Evolutionary conservation across 2,797 vertebrate species (phyloP), one percentile per base, ranked within the genome.

Genomic region (Acanthurus lineatus): DNA sequence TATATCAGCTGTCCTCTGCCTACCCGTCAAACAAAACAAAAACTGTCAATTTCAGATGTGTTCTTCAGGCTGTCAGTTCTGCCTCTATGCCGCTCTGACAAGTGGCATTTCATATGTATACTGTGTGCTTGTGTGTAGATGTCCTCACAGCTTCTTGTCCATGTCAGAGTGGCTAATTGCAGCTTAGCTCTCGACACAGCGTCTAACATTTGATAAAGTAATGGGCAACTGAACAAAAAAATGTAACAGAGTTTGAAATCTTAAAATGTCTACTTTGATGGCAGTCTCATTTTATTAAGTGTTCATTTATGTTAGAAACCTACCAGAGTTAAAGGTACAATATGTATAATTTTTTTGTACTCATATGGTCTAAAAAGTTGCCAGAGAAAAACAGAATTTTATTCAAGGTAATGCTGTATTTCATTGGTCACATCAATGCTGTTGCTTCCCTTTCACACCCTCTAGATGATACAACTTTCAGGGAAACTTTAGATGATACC

Each of bases 51-150:
- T 74, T 64, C 52, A 68, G 76, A 82, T 16, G 9, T 35, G 61
- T 60, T 80, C 62, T 52, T 60, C 53, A 60, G 57, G 40, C 79
- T 85, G 79, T 88, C 87, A 77, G 86, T 87, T 86, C 73, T 87
- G 85, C 77, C 58, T 85, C 73, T 28, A 0, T 60, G 69, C 61
- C 51, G 57, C 57, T 79, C 63, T 82, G 79, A 84, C 64, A 73
- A 53, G 73, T 7, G 51, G 32, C 22, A 38, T 73, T 71, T 78
- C 35, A 85, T 77, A 45, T 63, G 47, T 60, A 14, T 10, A 14
- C 25, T 44, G 44, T 38, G 48, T 22, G 32, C 59, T n/a, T 64
- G 56, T 69, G 35, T 73, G 68, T 20, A 47, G 6, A 45, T 44
- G 11, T n/a, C 22, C 19, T 73, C 17, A 52, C 32, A 44, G 38